phyloP scores from a whole-genome alignment of 2,888 invertebrate genomes.

The Andrena flavipes region DNA sequence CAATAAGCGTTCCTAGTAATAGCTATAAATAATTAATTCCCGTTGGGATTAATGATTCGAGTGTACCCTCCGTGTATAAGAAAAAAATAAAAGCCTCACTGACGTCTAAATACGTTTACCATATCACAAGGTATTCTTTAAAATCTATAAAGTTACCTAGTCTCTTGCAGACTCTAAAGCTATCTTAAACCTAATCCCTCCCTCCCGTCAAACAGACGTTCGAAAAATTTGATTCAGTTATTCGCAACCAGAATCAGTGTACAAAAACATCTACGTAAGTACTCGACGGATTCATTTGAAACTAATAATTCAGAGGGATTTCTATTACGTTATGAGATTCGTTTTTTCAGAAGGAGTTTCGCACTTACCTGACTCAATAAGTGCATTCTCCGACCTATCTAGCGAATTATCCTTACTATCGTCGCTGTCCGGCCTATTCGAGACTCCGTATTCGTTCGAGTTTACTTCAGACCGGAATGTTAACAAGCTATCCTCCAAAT shows the following conservation, averaged over 20 bases:
- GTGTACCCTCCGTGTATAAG: slow-evolving; percentile 4
- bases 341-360: slow-evolving; percentile 67
- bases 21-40: background rate
- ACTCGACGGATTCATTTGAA: background rate
- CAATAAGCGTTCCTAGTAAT: slow-evolving; percentile 10
- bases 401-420: slow-evolving; percentile 76
- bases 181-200: slow-evolving; percentile 12
- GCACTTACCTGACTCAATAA: slow-evolving; percentile 64
- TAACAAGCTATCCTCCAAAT: slow-evolving; percentile 51
- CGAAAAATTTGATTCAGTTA: slow-evolving; percentile 12
- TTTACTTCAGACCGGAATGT: slow-evolving; percentile 55
- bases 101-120: slow-evolving; percentile 38
- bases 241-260: slow-evolving; percentile 9
- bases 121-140: slow-evolving; percentile 54
- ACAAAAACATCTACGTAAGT: slow-evolving; percentile 29
- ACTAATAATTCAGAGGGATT: slow-evolving; percentile 10
- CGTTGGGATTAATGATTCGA: background rate
- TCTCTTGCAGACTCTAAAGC: slow-evolving; percentile 19
- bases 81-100: slow-evolving; percentile 42
- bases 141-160: slow-evolving; percentile 20
- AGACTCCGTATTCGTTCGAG: slow-evolving; percentile 77
- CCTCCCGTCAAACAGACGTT: background rate
- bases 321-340: slow-evolving; percentile 74
- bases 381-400: slow-evolving; percentile 75
- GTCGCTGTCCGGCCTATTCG: slow-evolving; percentile 74